A percentile compares a stretch with the other conserved stretches of the same genome.
Evolutionary conservation across 2,888 invertebrate genomes (phyloP).

Genomic region (Megaustenia siamemsis): DNA sequence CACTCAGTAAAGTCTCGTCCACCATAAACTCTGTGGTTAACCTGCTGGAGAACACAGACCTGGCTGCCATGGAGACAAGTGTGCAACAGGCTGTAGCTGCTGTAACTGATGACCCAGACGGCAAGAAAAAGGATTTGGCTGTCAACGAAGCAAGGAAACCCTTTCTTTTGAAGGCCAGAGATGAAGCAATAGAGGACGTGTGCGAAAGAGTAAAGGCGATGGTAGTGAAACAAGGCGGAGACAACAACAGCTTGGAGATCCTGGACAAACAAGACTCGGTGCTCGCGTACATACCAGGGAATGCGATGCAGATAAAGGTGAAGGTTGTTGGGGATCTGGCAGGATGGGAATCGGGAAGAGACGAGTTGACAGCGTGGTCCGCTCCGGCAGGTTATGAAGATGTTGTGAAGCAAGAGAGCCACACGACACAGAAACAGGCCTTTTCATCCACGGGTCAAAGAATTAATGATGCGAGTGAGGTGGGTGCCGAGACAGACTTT

Average conservation of each 20-base stretch:
- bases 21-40: constrained; percentile 67
- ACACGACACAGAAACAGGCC: constrained; percentile 26
- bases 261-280: constrained; percentile 68
- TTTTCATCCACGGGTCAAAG: constrained; percentile 50
- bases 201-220: constrained; percentile 36
- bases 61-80: constrained; percentile 45
- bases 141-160: constrained; percentile 59
- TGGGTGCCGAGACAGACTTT: constrained; percentile 18
- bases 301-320: constrained; percentile 70
- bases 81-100: constrained; percentile 34
- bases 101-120: constrained; percentile 50
- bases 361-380: constrained; percentile 32
- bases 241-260: constrained; percentile 58
- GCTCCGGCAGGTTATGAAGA: neutral
- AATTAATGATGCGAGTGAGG: constrained; percentile 16
- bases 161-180: constrained; percentile 61
- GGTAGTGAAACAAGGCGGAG: constrained; percentile 58
- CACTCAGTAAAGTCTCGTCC: constrained; percentile 74
- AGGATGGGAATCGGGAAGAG: constrained; percentile 8
- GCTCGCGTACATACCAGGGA: constrained; percentile 74
- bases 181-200: constrained; percentile 58
- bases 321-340: constrained; percentile 72
- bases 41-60: constrained; percentile 61
- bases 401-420: neutral
- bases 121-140: constrained; percentile 46